Percentiles rank a stretch among this genome's conserved stretches.
phyloP scores from a whole-genome alignment of 2,888 invertebrate species.

The Isotomurus palustris region DNA sequence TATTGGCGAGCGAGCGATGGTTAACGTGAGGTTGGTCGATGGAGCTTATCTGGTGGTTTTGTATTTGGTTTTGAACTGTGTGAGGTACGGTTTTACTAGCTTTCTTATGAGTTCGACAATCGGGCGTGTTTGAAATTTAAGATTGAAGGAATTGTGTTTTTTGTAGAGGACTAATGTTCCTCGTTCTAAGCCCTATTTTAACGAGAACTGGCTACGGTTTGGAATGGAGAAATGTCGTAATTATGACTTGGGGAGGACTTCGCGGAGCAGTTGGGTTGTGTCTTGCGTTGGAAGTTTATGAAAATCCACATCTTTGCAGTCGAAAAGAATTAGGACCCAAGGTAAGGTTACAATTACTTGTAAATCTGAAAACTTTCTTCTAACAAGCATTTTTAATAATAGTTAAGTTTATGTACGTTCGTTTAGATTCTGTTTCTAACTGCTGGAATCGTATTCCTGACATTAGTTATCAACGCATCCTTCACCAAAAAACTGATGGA shows the following conservation, averaged over 20 bases:
- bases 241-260: slow-evolving; percentile 61
- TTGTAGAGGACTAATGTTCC: slow-evolving; percentile 53
- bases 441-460: slow-evolving; percentile 58
- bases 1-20: slow-evolving; percentile 55
- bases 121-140: too few relatives aligned
- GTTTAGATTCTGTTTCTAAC: slow-evolving; percentile 56
- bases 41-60: slow-evolving; percentile 54
- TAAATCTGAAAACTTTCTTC: not conserved
- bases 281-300: slow-evolving; percentile 57
- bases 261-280: slow-evolving; percentile 59
- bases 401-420: slow-evolving; percentile 22
- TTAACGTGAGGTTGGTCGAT: slow-evolving; percentile 53
- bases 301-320: slow-evolving; percentile 50
- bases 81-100: slow-evolving; percentile 47
- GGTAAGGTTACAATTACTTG: slow-evolving; percentile 28
- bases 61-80: slow-evolving; percentile 50
- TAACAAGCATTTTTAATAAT: slow-evolving; percentile 1
- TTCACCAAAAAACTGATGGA: slow-evolving; percentile 56
- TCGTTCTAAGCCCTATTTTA: slow-evolving; percentile 55
- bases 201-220: slow-evolving; percentile 58
- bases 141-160: not conserved
- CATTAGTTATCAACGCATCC: slow-evolving; percentile 58
- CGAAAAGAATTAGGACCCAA: slow-evolving; percentile 36
- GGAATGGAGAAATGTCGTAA: slow-evolving; percentile 57
- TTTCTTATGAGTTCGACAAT: not conserved